Evolutionary conservation across 2,113 vertebrate species (phyloP).

Genomic region (Chitala chitala): DNA sequence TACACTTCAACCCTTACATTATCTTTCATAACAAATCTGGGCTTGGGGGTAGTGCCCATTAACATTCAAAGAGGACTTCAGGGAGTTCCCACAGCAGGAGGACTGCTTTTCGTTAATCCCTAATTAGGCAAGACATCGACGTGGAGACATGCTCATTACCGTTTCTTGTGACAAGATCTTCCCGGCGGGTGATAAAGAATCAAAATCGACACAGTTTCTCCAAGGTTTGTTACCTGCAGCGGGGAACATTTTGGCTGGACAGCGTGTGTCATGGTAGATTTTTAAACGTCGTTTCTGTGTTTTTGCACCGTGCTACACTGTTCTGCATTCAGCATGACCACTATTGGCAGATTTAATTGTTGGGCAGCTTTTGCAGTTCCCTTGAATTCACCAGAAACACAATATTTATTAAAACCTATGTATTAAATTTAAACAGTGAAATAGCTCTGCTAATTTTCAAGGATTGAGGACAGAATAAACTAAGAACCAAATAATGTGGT

Average conservation of each 20-base stretch:
- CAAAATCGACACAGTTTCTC: too few species aligned
- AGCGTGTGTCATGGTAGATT: neutral
- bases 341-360: neutral
- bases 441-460: neutral
- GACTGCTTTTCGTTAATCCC: constrained; percentile 2
- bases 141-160: neutral
- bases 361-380: neutral
- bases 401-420: neutral
- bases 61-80: neutral
- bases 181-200: neutral
- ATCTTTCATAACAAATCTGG: neutral
- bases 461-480: too few species aligned
- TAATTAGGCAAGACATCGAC: neutral
- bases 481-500: too few species aligned
- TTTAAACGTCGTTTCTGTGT: neutral
- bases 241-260: neutral
- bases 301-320: neutral
- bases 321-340: neutral
- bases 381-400: neutral
- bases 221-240: neutral
- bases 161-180: neutral
- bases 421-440: neutral
- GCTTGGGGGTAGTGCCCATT: neutral
- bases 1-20: neutral
- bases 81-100: neutral